These are phyloP conservation scores for Chironomus striatipennis DNA, from an alignment of 1,140 invertebrate species.

Conservation along the genomic window DNA sequence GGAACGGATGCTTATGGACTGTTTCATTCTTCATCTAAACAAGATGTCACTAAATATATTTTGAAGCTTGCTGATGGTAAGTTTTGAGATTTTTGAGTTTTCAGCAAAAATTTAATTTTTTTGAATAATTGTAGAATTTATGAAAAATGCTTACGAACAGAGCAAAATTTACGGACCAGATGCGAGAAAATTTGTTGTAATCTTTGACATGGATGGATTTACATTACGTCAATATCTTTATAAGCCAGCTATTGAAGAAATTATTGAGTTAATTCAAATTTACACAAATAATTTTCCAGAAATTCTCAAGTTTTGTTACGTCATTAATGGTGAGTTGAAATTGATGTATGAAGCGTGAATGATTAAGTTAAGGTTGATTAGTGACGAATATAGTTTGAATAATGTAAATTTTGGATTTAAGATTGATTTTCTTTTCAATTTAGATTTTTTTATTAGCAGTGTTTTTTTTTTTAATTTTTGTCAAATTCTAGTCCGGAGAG, in stretches of 20 bases:
- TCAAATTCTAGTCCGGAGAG: not conserved
- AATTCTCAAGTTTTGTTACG: constrained; percentile 76
- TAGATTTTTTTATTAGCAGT: too few relatives aligned
- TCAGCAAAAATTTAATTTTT: not conserved
- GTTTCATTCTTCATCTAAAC: constrained; percentile 62
- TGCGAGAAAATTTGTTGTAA: constrained; percentile 55
- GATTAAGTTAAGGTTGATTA: too few relatives aligned
- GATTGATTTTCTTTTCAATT: too few relatives aligned
- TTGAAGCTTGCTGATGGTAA: constrained; percentile 50
- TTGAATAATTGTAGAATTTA: constrained; percentile 34
- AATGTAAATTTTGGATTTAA: too few relatives aligned
- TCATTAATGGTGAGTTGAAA: constrained; percentile 63
- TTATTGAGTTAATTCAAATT: constrained; percentile 69
- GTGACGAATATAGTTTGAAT: too few relatives aligned
- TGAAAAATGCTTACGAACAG: constrained; percentile 51
- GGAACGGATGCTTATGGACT: constrained; percentile 70
- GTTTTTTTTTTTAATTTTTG: too few relatives aligned
- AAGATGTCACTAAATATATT: constrained; percentile 61
- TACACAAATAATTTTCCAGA: constrained; percentile 84
- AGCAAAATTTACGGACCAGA: constrained; percentile 48
- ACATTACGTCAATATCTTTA: constrained; percentile 72
- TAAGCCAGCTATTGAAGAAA: constrained; percentile 80
- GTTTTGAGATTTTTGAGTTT: not conserved
- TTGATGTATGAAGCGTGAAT: not conserved
- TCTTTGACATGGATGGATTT: constrained; percentile 82